phyloP scores from a whole-genome alignment of 2,888 invertebrate species.

The Notocelia uddmanniana region DNA sequence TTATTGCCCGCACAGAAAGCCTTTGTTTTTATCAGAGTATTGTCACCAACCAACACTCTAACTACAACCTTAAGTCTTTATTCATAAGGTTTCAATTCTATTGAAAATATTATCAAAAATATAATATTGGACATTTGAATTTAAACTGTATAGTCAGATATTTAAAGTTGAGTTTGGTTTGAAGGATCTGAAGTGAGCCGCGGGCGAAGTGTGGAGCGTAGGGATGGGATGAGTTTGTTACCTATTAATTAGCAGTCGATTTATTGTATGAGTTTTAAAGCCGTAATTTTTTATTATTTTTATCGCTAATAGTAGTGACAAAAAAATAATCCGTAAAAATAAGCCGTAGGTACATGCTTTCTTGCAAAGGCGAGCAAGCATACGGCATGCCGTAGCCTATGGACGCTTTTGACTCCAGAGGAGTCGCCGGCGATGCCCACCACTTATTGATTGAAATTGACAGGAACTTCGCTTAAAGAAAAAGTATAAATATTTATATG shows the following conservation, averaged over 20 bases:
- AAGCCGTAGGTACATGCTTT: too few species aligned
- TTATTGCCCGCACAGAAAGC: slow-evolving; percentile 29
- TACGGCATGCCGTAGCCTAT: too few species aligned
- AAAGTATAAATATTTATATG: too few species aligned
- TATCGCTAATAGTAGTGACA: too few species aligned
- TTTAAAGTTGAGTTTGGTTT: slow-evolving; percentile 13
- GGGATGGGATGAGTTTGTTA: slow-evolving; percentile 27
- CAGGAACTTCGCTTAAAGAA: too few species aligned
- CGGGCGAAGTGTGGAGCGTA: slow-evolving; percentile 37
- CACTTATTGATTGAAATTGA: too few species aligned
- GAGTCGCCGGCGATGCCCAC: too few species aligned
- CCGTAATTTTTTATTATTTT: neutral
- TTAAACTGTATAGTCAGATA: neutral
- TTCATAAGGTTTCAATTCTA: neutral
- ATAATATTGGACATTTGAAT: neutral
- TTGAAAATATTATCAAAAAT: neutral
- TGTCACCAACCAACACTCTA: neutral
- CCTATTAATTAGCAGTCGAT: slow-evolving; percentile 38
- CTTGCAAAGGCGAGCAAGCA: too few species aligned
- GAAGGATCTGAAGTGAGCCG: slow-evolving; percentile 9
- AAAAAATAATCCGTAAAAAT: too few species aligned
- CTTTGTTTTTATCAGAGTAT: slow-evolving; percentile 32
- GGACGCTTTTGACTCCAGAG: too few species aligned
- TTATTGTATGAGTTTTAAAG: neutral
- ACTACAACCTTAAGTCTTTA: neutral